Evolutionary conservation across 2,113 vertebrate genomes (phyloP), one percentile per base, ranked within the genome.

Genomic region (Anguilla rostrata): DNA sequence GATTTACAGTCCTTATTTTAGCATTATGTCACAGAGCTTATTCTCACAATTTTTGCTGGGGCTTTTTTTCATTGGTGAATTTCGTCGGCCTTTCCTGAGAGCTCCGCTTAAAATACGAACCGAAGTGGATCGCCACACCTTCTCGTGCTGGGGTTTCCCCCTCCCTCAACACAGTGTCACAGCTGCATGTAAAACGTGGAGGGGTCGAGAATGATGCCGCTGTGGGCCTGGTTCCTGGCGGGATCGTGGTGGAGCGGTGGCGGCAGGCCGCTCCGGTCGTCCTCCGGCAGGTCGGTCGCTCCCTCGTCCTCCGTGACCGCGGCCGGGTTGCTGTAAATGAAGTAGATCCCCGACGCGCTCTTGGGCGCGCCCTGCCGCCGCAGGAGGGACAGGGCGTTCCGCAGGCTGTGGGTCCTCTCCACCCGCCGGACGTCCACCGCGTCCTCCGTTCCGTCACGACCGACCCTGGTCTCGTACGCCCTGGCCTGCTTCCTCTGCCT

Each of bases 111-210:
- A 60, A 60, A 60, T 14, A 60, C 18, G 15, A 60, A 60, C 9
- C 15, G 56, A 46, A 46, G 5, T 46, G 43, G 43, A 8, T 46
- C 8, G 43, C 43, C 43, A 8, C 43, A 46, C 43, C 11, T 53
- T 53, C 49, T 53, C 49, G 12, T 5, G 60, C 60, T 26, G 5
- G 60, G 20, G 39, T 53, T 14, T 0, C 49, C 7, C 8, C 49
- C 49, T n/a, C 18, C 18, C 71, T 78, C 29, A 40, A 39, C 9
- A 29, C 8, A 1, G 2, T 26, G 85, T 88, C 94, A 95, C 29
- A 96, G 93, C 92, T 95, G 94, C 94, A 96, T 94, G 92, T 94
- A 95, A 88, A 95, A 95, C 20, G 91, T 90, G 1, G 94, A 92
- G 0, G 94, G 93, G 81, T 95, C 92, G 80, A 95, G 90, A 85